Base-by-base conservation (phyloP, 2,113 vertebrate genomes). In the Cepphus grylle region DNA sequence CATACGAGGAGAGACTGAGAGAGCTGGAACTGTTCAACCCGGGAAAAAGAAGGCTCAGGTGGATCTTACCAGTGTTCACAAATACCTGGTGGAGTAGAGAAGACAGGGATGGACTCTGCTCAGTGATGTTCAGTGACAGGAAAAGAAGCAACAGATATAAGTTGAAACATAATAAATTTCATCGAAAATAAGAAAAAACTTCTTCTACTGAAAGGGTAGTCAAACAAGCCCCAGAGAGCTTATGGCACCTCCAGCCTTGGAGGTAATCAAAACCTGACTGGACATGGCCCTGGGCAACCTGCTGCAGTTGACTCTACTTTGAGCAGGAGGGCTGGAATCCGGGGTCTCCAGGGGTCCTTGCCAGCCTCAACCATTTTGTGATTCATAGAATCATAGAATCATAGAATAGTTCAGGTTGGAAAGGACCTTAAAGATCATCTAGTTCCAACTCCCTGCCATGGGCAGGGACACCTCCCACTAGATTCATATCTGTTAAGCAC, bases 81-180 rank as follows among this genome's bases (percentile, higher is more conserved):
- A 72, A 55, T 23, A 50, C 3, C 14, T 74, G 12, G 2, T 50
- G 15, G 9, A 52, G 38, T 52, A 56, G 8, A 78, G 16, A 42
- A 45, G 12, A 52, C 26, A 50, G 21, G 1, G 0, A 6, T 11
- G 85, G 36, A 70, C 10, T 2, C 55, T 59, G 20, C 32, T 79
- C 22, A 38, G 11, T 47, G 22, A 15, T 49, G 25, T 7, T 30
- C 14, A 30, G 13, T n/a, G 34, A 52, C 17, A 12, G 4, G 16
- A n/a, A 19, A 86, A 69, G 13, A 14, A 2, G 6, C 18, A 82
- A 47, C 0, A 0, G 7, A 4, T 13, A 70, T 22, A 36, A 49
- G 50, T 2, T 19, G 19, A 90, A 84, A 40, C 8, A 55, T 5
- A 47, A 5, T 5, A 81, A 84, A 50, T 61, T 65, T 6, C 6